A percentile compares a stretch with the other conserved stretches of the same genome.
Conservation (phyloP, 2,888 invertebrate species). For the Diarsia mendica region DNA sequence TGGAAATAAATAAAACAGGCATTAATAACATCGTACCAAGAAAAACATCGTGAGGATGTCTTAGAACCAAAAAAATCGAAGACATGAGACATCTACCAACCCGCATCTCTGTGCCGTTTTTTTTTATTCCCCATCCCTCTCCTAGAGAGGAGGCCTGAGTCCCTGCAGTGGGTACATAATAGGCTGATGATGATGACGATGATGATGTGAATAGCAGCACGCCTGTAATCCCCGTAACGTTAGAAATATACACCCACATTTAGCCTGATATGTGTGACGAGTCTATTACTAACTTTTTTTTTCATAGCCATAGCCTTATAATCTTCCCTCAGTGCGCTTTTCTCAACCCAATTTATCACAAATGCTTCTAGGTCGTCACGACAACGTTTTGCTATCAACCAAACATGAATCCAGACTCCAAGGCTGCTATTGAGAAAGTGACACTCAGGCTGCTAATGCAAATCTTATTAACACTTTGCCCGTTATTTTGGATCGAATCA, state of each 20-base stretch:
- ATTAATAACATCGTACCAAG: not conserved
- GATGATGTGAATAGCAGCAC: not conserved
- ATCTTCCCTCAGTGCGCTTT: no score
- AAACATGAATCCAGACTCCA: not conserved
- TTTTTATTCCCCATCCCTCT: no score
- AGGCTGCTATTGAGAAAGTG: not conserved
- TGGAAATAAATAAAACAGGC: slow-evolving; percentile 62
- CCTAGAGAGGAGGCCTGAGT: no score
- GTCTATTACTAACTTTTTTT: not conserved
- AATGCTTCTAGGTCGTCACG: no score
- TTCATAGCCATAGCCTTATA: no score
- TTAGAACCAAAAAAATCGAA: no score
- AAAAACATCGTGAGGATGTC: no score
- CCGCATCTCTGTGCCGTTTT: no score
- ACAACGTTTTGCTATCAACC: not conserved
- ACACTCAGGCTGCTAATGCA: not conserved
- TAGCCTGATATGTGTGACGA: not conserved
- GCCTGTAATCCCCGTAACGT: not conserved
- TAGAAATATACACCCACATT: not conserved
- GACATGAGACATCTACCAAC: no score
- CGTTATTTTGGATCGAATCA: not conserved
- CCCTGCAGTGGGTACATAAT: no score
- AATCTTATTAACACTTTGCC: not conserved
- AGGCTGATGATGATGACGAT: no score
- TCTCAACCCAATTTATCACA: no score